Percentiles rank a stretch among this genome's conserved stretches.
phyloP scores from a whole-genome alignment of 2,113 vertebrate species.

The Struthio camelus region DNA sequence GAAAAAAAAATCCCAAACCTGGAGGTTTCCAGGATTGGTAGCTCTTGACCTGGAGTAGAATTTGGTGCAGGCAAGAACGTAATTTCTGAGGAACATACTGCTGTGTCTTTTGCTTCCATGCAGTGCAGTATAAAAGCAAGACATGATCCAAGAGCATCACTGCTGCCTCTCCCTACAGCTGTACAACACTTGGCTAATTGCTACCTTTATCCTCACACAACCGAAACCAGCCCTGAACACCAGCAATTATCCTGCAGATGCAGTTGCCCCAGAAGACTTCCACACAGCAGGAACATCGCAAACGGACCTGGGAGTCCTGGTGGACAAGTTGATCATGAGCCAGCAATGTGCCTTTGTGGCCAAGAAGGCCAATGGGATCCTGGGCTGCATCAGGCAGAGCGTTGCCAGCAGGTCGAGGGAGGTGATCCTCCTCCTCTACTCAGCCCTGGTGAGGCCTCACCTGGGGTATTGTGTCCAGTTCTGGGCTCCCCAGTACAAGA shows the following conservation, averaged over 20 bases:
- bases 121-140: neutral
- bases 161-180: neutral
- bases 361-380: too few relatives aligned
- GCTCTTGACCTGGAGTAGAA: neutral
- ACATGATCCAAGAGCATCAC: neutral
- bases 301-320: too few relatives aligned
- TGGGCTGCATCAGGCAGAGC: too few relatives aligned
- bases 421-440: too few relatives aligned
- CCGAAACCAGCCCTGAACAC: neutral
- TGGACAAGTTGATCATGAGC: too few relatives aligned
- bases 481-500: too few relatives aligned
- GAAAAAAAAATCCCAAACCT: neutral
- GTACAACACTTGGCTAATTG: neutral
- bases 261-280: neutral
- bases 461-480: too few relatives aligned
- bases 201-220: neutral
- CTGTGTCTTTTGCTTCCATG: neutral
- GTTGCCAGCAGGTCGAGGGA: too few relatives aligned
- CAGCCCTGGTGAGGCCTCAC: too few relatives aligned
- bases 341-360: too few relatives aligned
- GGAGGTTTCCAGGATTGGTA: neutral
- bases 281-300: neutral
- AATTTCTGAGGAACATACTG: neutral
- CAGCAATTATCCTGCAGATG: neutral
- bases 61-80: neutral